Evolutionary conservation across 2,888 invertebrate genomes (phyloP), one percentile per base, ranked within the genome.

Genomic region (Drosophila rellima): DNA sequence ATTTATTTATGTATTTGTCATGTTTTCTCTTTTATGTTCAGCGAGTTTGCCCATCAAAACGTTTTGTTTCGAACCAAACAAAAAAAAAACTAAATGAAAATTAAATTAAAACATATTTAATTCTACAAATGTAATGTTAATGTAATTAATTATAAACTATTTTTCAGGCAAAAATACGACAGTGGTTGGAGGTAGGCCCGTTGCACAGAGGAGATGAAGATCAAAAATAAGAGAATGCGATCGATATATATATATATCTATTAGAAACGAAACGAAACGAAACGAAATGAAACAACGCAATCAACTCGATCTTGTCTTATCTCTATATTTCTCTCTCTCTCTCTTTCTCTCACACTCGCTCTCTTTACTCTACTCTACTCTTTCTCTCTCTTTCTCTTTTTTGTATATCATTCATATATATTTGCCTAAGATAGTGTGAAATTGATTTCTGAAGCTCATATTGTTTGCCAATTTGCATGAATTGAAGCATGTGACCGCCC

Each of bases 161-260:
- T 56, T 35, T 94, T 91, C 95, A 96, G 95, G 94, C 94, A 95
- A 94, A 95, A 95, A 93, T 95, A 95, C 94, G 95, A 95, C 93
- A 94, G 94, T 92, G 94, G 94, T 93, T 96, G 95, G 95, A 95
- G 95, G 95, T 96, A 95, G 94, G 94, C 91, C 78, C 51, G 23
- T 74, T 78, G 44, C 57, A 51, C 42, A 59, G 50, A 54, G 44
- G 11, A 55, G 45, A 54, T 47, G 45, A 2, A 39, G 45, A 73
- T 59, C 33, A 20, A 33, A 60, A 45, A 62, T 20, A 59, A 40
- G 11, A 57, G 15, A 56, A 57, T 31, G 15, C 42, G 52, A 51
- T 40, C 35, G 26, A 62, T 48, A 55, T 33, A n/a, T 42, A 39
- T 29, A n/a, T 20, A 18, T 8, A 13, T n/a, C 23, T 23, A 18